These are phyloP conservation scores for Epinephelus malabaricus DNA, from an alignment of 2,797 vertebrate species.

Conservation along the genomic window DNA sequence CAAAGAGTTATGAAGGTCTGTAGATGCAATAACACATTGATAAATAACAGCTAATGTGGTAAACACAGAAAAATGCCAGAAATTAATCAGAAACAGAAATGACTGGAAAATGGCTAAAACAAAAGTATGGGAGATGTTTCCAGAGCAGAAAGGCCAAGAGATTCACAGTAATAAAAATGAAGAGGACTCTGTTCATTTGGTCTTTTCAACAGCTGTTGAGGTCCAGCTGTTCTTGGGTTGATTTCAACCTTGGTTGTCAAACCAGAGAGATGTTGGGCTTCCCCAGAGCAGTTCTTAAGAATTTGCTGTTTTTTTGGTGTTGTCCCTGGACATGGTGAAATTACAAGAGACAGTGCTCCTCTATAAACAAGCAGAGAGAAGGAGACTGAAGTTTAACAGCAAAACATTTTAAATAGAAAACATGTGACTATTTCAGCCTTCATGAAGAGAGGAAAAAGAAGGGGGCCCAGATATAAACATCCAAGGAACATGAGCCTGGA, in stretches of 20 bases:
- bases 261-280: constrained; percentile 39
- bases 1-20: constrained; percentile 25
- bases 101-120: constrained; percentile 28
- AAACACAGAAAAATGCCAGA: constrained; percentile 27
- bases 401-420: constrained; percentile 79
- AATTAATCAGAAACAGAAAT: constrained; percentile 46
- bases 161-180: constrained; percentile 55
- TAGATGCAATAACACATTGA: constrained; percentile 38
- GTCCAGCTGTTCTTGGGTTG: constrained; percentile 55
- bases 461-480: constrained; percentile 82
- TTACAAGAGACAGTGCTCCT: constrained; percentile 43
- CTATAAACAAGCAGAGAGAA: constrained; percentile 60
- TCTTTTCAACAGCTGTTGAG: constrained; percentile 58
- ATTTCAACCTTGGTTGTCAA: constrained; percentile 61
- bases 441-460: constrained; percentile 64
- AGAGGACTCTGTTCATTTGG: constrained; percentile 28
- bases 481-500: constrained; percentile 75
- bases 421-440: constrained; percentile 75
- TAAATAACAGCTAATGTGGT: constrained; percentile 50
- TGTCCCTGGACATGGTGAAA: constrained; percentile 36
- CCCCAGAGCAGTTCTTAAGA: constrained; percentile 45
- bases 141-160: constrained; percentile 50
- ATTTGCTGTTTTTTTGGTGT: constrained; percentile 33
- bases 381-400: constrained; percentile 58
- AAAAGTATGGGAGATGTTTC: constrained; percentile 35